Evolutionary conservation across 2,888 invertebrate species (phyloP), one percentile per base, ranked within the genome.

Genomic region (Chalcis sispes): DNA sequence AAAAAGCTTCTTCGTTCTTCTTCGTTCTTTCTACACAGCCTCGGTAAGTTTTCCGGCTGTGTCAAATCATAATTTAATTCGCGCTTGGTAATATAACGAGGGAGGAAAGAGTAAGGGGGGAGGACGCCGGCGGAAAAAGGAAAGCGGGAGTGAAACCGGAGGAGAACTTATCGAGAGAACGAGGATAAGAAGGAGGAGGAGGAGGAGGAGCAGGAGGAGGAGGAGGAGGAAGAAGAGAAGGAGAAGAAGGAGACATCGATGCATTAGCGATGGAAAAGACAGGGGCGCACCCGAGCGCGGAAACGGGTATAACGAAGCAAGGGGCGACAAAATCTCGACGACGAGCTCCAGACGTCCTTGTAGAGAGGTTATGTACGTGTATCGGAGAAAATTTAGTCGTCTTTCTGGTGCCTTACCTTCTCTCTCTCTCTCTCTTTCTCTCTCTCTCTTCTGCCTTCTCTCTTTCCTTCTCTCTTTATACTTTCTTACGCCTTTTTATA

Each of bases 91-190:
- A 82, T n/a, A n/a, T 79, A 80, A 79, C 79, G 79, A 70, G 54
- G 79, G 85, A 83, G 83, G 82, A 83, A 81, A 79, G 80, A 75
- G n/a, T n/a, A n/a, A 82, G 80, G 81, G 82, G 80, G 79, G 81
- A 82, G 82, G 83, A 77, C 81, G 81, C 84, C 84, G 84, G 84
- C 83, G 84, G 4, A 36, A 85, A 84, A 83, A 83, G 80, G 77
- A 81, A 81, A 81, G 81, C n/a, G n/a, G n/a, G n/a, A n/a, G n/a
- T n/a, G n/a, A n/a, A n/a, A n/a, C n/a, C n/a, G 77, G 77, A 71
- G 64, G 78, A 64, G 80, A 81, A 81, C 75, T 78, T 66, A 64
- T 79, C 66, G 76, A 79, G 67, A 71, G 72, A 77, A 75, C 73
- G 67, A 52, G 61, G 5, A 4, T 7, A 10, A n/a, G 32, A 29